phyloP scores from a whole-genome alignment of 1,140 invertebrate species.

The Drosophila sturtevanti region DNA sequence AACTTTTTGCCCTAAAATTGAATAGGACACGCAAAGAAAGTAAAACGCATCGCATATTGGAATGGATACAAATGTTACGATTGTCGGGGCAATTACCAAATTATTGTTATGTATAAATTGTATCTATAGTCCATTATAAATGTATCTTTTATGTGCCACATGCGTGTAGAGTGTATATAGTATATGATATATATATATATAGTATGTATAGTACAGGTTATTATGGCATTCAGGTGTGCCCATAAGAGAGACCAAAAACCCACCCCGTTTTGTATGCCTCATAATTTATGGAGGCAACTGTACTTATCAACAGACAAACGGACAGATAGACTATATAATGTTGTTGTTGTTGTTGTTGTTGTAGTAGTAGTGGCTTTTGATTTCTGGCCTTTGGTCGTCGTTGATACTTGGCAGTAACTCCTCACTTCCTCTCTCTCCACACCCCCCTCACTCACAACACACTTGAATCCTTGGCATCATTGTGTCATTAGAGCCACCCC shows the following conservation, averaged over 20 bases:
- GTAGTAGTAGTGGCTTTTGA: slow-evolving; percentile 69
- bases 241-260: slow-evolving; percentile 22
- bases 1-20: slow-evolving; percentile 60
- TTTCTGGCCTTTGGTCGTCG: slow-evolving; percentile 53
- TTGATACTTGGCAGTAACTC: neutral
- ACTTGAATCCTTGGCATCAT: slow-evolving; percentile 50
- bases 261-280: slow-evolving; percentile 38
- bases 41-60: slow-evolving; percentile 33
- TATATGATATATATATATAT: no score
- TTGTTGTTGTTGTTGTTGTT: slow-evolving; percentile 25
- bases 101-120: slow-evolving; percentile 75
- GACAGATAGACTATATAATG: neutral
- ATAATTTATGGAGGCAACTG: slow-evolving; percentile 71
- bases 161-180: slow-evolving; percentile 54
- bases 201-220: no score
- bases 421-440: neutral
- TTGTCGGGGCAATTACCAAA: slow-evolving; percentile 79
- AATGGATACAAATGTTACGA: slow-evolving; percentile 71
- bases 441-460: slow-evolving; percentile 1
- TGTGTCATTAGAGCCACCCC: slow-evolving; percentile 71
- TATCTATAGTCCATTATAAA: slow-evolving; percentile 72
- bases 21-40: slow-evolving; percentile 70
- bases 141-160: slow-evolving; percentile 69
- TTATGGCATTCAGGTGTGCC: slow-evolving; percentile 76
- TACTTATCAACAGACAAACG: slow-evolving; percentile 27